Evolutionary conservation across 2,888 invertebrate species (phyloP), one percentile per base, ranked within the genome.

Genomic region (Cryptus armator): DNA sequence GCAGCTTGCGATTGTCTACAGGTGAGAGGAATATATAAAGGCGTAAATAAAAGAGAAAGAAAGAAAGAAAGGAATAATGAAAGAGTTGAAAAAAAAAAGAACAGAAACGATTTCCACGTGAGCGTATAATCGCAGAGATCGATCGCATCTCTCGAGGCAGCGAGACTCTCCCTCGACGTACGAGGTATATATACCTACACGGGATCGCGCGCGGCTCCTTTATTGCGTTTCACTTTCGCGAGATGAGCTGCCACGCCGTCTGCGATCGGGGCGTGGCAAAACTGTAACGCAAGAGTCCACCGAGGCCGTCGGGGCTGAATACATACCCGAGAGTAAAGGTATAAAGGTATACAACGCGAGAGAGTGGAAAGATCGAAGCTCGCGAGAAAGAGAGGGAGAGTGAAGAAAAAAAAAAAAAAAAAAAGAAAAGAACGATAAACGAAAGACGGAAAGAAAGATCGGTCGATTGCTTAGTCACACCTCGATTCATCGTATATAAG

Each of bases 181-280:
- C 79, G 71, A 70, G 51, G 56, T 70, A 32, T 48, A 71, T 29
- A 43, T 81, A 46, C 64, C n/a, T 81, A 81, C 59, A 72, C 32
- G 70, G 77, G 24, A 74, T 19, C 62, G 84, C 82, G 87, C 87
- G 90, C 91, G 91, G 91, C 91, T 92, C 89, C 91, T 92, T 92
- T 92, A 91, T 91, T 92, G 93, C 93, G 93, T 93, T 93, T 93
- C 93, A 93, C 93, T 93, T 93, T 93, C 93, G 93, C 93, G 93
- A 88, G 88, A 93, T 93, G 93, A 93, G 93, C 91, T 91, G 86
- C 83, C 70, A 76, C 86, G 80, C 81, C 86, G 87, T 83, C 81
- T 78, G 84, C 81, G 82, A 91, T 91, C 90, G 90, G 93, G 92
- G 92, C 92, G 92, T 93, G 93, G 93, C 93, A 92, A 92, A 92